Evolutionary conservation across 2,797 vertebrate genomes (phyloP).

Genomic region (Sternarchorhynchus goeldii): DNA sequence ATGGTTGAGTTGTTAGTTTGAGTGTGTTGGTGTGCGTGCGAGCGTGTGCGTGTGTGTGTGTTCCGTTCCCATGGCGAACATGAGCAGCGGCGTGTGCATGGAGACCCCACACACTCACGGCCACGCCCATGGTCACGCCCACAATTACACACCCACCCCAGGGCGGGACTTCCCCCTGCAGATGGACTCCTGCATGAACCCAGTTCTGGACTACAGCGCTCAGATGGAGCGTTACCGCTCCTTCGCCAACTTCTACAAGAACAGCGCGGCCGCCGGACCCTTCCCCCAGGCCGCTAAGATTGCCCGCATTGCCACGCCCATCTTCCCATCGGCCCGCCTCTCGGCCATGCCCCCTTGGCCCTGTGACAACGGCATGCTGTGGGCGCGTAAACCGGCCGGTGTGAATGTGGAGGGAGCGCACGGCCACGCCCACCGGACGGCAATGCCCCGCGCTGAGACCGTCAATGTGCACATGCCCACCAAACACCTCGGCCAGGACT

Average conservation of each 20-base stretch:
- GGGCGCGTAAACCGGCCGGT: conserved; percentile 65
- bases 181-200: conserved; percentile 67
- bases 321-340: conserved; percentile 83
- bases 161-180: conserved; percentile 59
- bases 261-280: conserved; percentile 69
- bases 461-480: conserved; percentile 64
- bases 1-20: conserved; percentile 46
- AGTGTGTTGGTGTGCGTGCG: conserved; percentile 36
- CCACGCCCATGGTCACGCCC: conserved; percentile 64
- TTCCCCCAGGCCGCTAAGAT: conserved; percentile 90
- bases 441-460: conserved; percentile 73
- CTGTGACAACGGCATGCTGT: conserved; percentile 83
- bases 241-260: conserved; percentile 91
- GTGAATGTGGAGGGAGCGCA: conserved; percentile 58
- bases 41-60: conserved; percentile 39
- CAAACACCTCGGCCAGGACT: conserved; percentile 49
- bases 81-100: conserved; percentile 77
- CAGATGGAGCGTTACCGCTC: conserved; percentile 93
- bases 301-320: conserved; percentile 82
- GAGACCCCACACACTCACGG: conserved; percentile 75
- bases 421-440: conserved; percentile 65
- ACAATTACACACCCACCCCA: conserved; percentile 52
- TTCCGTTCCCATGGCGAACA: conserved; percentile 74
- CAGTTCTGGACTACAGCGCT: conserved; percentile 89
- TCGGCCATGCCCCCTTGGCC: conserved; percentile 88